Conservation (phyloP, 2,888 invertebrate genomes). For the Helobdella robusta region DNA sequence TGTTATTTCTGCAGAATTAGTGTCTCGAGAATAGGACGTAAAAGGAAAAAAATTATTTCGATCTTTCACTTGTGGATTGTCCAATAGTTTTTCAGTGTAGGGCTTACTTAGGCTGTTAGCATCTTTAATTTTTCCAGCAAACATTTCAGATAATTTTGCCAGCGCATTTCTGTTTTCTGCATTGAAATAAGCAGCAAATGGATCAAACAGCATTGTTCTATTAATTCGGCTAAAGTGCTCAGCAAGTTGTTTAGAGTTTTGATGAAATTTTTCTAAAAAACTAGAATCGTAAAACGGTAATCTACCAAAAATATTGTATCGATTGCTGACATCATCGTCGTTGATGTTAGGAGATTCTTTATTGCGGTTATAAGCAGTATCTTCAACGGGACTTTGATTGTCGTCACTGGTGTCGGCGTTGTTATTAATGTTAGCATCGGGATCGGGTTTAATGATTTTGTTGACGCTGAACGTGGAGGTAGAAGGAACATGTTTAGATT, state of each 20-base stretch:
- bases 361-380: neutral
- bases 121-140: conserved; percentile 1
- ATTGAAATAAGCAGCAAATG: conserved; percentile 4
- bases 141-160: conserved; percentile 21
- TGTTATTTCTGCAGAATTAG: neutral
- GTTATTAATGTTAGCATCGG: neutral
- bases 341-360: neutral
- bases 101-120: neutral
- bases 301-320: too few relatives aligned
- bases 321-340: neutral
- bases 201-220: neutral
- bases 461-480: conserved; percentile 8
- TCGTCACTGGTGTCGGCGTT: conserved; percentile 1
- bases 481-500: too few relatives aligned
- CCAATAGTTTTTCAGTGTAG: neutral
- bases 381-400: neutral
- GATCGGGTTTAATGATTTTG: conserved; percentile 13
- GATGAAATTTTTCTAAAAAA: neutral
- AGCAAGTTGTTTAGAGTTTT: conserved; percentile 1
- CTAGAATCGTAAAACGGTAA: neutral
- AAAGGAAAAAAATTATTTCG: neutral
- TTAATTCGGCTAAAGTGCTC: neutral
- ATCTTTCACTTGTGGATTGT: neutral
- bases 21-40: conserved; percentile 1
- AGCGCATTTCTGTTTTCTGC: conserved; percentile 9